A percentile compares a stretch with the other conserved stretches of the same genome.
phyloP scores from a whole-genome alignment of 2,888 invertebrate species.

The Machimus atricapillus region DNA sequence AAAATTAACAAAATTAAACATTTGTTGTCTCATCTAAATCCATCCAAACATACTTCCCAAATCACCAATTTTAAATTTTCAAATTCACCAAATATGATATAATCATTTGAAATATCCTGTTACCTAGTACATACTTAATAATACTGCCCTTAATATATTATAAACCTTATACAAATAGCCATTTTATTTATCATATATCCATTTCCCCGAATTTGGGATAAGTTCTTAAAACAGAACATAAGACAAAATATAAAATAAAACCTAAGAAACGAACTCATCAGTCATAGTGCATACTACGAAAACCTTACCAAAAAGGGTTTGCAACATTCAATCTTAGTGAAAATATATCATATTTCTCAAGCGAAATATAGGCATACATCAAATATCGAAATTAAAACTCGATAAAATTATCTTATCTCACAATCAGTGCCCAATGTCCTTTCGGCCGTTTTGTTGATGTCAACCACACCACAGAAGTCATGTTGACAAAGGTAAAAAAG shows the following conservation, averaged over 20 bases:
- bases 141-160: not conserved
- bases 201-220: not conserved
- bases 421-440: not conserved
- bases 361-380: not conserved
- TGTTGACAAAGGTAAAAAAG: conserved; percentile 1
- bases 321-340: not conserved
- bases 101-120: too few relatives aligned
- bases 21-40: too few relatives aligned
- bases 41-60: too few relatives aligned
- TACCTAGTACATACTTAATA: not conserved
- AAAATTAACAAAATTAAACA: too few relatives aligned
- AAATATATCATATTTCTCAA: not conserved
- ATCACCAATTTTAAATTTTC: too few relatives aligned
- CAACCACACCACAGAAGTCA: conserved; percentile 30
- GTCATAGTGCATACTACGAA: not conserved
- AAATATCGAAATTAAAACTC: conserved; percentile 30
- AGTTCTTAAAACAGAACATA: too few relatives aligned
- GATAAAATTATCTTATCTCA: conserved; percentile 29
- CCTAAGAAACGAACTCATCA: not conserved
- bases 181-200: not conserved
- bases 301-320: not conserved
- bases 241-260: not conserved
- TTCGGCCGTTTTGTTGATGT: conserved; percentile 1
- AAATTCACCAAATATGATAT: too few relatives aligned
- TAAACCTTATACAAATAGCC: not conserved